Evolutionary conservation across 2,113 vertebrate species (phyloP).

Genomic region (Rhagologus leucostigma): DNA sequence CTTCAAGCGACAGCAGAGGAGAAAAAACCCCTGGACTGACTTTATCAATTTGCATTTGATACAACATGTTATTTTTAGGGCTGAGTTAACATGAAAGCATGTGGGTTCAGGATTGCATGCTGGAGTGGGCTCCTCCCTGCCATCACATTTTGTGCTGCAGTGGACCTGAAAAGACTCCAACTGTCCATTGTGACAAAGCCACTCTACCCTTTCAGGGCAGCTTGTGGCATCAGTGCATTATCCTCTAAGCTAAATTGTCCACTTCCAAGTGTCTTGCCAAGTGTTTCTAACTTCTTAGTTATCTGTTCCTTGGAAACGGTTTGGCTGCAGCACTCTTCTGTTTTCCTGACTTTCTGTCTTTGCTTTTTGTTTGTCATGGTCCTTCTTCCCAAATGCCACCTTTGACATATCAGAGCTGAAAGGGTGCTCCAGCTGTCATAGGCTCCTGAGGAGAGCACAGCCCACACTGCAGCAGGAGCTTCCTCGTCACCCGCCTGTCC

Average conservation of each 20-base stretch:
- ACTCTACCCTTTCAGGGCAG: neutral
- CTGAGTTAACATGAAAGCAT: neutral
- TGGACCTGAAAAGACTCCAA: neutral
- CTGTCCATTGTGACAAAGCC: neutral
- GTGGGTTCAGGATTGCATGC: neutral
- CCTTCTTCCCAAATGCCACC: neutral
- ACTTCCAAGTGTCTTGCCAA: neutral
- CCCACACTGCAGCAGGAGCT: neutral
- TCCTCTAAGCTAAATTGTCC: neutral
- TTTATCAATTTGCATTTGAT: neutral
- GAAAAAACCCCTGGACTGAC: neutral
- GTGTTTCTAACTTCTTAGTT: neutral
- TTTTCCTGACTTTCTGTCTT: neutral
- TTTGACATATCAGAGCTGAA: neutral
- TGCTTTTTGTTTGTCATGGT: neutral
- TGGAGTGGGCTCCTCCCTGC: neutral
- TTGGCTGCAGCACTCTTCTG: neutral
- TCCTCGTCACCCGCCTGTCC: rapidly evolving
- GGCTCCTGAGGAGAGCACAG: neutral
- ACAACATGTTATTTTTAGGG: neutral
- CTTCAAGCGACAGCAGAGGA: neutral
- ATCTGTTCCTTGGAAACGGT: neutral
- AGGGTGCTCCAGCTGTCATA: neutral
- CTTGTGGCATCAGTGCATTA: neutral
- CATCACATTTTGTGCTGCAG: neutral